A percentile compares a stretch with the other conserved stretches of the same genome.
Evolutionary conservation across 2,888 invertebrate species (phyloP).

Genomic region (Autographa gamma): DNA sequence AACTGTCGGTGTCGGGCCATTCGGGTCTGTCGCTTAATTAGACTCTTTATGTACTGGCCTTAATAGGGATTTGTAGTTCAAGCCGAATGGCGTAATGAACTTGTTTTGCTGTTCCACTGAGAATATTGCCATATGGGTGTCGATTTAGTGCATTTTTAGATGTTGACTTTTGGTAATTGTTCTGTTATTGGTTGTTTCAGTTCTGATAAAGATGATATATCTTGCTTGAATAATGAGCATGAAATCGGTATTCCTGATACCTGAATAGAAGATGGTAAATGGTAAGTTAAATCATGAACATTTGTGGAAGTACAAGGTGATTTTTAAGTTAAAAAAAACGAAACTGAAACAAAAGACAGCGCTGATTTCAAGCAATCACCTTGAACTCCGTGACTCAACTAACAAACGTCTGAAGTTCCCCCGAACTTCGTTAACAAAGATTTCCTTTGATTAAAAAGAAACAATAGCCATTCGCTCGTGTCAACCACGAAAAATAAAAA

Average conservation of each 20-base stretch:
- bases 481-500: conserved; percentile 2
- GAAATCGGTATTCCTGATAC: no score
- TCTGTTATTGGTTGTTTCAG: background rate
- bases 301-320: background rate
- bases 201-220: background rate
- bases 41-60: conserved; percentile 20
- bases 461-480: conserved; percentile 5
- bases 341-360: background rate
- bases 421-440: background rate
- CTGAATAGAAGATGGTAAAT: no score
- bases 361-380: background rate
- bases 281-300: background rate
- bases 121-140: background rate
- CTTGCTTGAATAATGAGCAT: no score
- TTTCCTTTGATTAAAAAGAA: conserved; percentile 7
- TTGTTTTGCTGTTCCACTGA: conserved; percentile 19
- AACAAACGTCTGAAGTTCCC: background rate
- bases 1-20: conserved; percentile 9
- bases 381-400: conserved; percentile 1
- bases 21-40: conserved; percentile 24
- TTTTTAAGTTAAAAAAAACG: background rate
- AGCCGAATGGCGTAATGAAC: conserved; percentile 23
- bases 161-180: background rate
- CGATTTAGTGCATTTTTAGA: background rate
- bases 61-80: conserved; percentile 27